phyloP scores from a whole-genome alignment of 2,113 vertebrate genomes.

The Amphiprion percula region DNA sequence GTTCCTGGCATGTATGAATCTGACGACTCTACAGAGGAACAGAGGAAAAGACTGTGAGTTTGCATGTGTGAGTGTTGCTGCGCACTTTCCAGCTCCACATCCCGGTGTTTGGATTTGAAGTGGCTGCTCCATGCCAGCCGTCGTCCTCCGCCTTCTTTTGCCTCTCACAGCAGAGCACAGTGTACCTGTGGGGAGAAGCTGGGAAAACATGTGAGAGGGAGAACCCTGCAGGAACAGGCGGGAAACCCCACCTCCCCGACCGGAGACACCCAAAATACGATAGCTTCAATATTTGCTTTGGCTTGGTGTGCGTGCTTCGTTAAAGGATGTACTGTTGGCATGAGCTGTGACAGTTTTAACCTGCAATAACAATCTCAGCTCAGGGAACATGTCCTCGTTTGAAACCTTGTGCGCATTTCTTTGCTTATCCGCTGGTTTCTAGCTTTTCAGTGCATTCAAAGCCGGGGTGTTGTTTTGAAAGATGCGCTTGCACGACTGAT shows the following conservation, averaged over 20 bases:
- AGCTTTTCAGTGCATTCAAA: neutral
- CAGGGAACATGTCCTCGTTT: slow-evolving; percentile 16
- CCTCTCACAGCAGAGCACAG: slow-evolving; percentile 63
- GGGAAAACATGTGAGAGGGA: slow-evolving; percentile 61
- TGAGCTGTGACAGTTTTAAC: slow-evolving; percentile 50
- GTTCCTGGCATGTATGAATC: slow-evolving; percentile 58
- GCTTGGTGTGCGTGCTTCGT: slow-evolving; percentile 15
- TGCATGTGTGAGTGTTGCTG: slow-evolving; percentile 20
- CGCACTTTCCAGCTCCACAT: slow-evolving; percentile 21
- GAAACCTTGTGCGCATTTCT: slow-evolving; percentile 6
- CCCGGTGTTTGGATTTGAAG: slow-evolving; percentile 62
- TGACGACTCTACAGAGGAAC: slow-evolving; percentile 41
- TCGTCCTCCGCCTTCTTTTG: slow-evolving; percentile 46
- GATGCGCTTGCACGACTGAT: slow-evolving; percentile 27
- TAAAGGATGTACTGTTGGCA: slow-evolving; percentile 46
- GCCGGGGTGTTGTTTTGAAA: neutral
- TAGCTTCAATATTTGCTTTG: slow-evolving; percentile 67
- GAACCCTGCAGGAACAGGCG: slow-evolving; percentile 25
- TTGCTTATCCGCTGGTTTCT: neutral
- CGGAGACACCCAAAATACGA: slow-evolving; percentile 49
- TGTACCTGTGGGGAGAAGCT: slow-evolving; percentile 54
- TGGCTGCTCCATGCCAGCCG: slow-evolving; percentile 56
- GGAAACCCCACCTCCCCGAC: slow-evolving; percentile 39
- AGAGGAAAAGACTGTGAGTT: slow-evolving; percentile 36
- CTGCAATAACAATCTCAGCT: slow-evolving; percentile 42